These are phyloP conservation scores for Corynorhinus townsendii DNA, from an alignment of 2,113 vertebrate species.

Conservation along the genomic window DNA sequence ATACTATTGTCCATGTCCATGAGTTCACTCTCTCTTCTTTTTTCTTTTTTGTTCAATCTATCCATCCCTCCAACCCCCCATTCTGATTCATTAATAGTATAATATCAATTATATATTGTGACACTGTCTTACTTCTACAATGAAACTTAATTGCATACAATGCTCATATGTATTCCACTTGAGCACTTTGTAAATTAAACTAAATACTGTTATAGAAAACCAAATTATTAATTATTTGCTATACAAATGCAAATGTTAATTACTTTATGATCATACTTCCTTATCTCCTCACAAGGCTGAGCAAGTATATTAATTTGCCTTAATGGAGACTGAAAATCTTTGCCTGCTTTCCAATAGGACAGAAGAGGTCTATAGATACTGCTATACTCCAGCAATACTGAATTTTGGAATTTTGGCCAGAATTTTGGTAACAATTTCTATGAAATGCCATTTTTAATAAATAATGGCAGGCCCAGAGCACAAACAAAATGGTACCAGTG, in stretches of 20 bases:
- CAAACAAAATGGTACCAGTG: not conserved
- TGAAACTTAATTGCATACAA: not conserved
- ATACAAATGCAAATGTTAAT: not conserved
- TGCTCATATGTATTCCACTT: not conserved
- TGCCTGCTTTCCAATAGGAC: not conserved
- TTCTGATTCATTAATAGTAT: conserved; percentile 6
- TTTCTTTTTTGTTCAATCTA: not conserved
- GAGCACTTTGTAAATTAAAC: conserved; percentile 34
- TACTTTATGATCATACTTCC: not conserved
- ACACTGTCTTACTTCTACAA: not conserved
- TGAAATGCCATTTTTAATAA: conserved; percentile 32
- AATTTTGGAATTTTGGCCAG: not conserved
- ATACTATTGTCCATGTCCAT: not conserved
- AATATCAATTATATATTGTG: not conserved
- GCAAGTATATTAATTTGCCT: not conserved
- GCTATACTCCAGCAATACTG: not conserved
- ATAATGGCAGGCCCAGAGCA: not conserved
- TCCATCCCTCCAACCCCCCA: not conserved
- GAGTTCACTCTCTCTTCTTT: not conserved
- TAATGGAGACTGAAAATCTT: not conserved
- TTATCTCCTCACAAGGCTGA: not conserved
- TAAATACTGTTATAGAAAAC: not conserved
- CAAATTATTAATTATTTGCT: conserved; percentile 22
- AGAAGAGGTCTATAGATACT: not conserved
- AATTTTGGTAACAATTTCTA: not conserved